phyloP scores from a whole-genome alignment of 2,888 invertebrate genomes.

The Bellardia pandia region DNA sequence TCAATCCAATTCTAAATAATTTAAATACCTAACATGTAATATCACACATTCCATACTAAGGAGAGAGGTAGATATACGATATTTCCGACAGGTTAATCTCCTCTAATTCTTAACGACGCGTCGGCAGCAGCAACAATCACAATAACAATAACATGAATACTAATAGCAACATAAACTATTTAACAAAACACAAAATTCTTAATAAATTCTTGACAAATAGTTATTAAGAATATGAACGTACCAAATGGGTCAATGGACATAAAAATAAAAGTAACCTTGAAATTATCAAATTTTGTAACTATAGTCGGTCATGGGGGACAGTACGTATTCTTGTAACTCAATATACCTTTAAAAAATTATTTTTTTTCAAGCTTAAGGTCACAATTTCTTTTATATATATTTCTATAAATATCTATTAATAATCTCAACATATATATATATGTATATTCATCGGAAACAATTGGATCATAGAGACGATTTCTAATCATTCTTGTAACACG shows the following conservation, averaged over 20 bases:
- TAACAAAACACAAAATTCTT: neutral
- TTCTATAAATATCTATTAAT: no score
- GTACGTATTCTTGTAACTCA: neutral
- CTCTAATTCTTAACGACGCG: slow-evolving; percentile 25
- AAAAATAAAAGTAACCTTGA: slow-evolving; percentile 80
- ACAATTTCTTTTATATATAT: no score
- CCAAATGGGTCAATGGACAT: slow-evolving; percentile 80
- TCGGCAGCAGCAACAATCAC: neutral
- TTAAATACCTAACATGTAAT: neutral
- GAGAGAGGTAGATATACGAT: neutral
- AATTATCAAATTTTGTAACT: neutral
- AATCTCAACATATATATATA: no score
- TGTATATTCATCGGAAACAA: no score
- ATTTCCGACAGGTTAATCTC: slow-evolving; percentile 43
- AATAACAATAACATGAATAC: slow-evolving; percentile 3
- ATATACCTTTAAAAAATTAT: no score
- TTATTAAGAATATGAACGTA: slow-evolving; percentile 26
- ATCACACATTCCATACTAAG: neutral
- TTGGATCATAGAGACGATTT: no score
- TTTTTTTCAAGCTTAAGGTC: no score
- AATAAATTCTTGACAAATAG: slow-evolving; percentile 23
- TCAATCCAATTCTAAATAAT: neutral
- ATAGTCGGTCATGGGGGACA: slow-evolving; percentile 3
- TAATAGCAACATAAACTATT: slow-evolving; percentile 8
- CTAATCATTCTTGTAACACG: no score